A percentile compares a stretch with the other conserved stretches of the same genome.
Conservation (phyloP, 2,113 vertebrate genomes). For the Acrocephalus arundinaceus region DNA sequence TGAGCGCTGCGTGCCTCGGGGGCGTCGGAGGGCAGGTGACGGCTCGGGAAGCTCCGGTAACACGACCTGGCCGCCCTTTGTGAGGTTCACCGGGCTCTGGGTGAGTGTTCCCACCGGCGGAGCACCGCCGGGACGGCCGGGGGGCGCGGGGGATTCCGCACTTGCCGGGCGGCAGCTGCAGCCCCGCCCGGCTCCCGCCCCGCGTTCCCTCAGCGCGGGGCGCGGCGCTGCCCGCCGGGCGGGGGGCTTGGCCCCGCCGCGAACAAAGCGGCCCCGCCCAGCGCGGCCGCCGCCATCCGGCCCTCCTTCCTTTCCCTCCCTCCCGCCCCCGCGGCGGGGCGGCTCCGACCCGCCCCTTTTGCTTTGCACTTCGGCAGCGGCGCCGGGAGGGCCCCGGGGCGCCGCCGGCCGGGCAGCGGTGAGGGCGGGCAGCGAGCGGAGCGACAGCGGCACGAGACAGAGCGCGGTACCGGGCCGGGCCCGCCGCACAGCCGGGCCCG, state of each 20-base stretch:
- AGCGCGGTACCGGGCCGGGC: too few relatives aligned
- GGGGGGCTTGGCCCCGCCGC: background rate
- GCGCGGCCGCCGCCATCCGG: background rate
- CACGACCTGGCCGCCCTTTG: background rate
- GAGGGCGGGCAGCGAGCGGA: too few relatives aligned
- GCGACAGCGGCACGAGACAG: too few relatives aligned
- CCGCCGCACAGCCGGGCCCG: too few relatives aligned
- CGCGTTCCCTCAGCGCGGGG: background rate
- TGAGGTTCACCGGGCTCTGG: background rate
- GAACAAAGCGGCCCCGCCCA: background rate
- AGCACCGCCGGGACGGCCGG: too few relatives aligned
- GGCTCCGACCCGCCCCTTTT: background rate
- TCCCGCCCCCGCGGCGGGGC: background rate
- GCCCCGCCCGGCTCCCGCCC: background rate
- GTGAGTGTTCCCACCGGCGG: background rate
- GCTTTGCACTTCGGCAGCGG: background rate
- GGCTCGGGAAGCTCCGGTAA: background rate
- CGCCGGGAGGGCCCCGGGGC: too few relatives aligned
- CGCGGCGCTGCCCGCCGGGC: background rate
- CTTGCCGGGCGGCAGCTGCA: background rate
- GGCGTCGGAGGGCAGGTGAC: background rate
- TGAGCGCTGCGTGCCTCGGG: background rate
- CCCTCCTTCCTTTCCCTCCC: background rate
- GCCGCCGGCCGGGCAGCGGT: too few relatives aligned
- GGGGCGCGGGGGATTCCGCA: fast-evolving